Base-by-base conservation (phyloP, 2,888 invertebrate species). In the Lasioglossum vierecki region DNA sequence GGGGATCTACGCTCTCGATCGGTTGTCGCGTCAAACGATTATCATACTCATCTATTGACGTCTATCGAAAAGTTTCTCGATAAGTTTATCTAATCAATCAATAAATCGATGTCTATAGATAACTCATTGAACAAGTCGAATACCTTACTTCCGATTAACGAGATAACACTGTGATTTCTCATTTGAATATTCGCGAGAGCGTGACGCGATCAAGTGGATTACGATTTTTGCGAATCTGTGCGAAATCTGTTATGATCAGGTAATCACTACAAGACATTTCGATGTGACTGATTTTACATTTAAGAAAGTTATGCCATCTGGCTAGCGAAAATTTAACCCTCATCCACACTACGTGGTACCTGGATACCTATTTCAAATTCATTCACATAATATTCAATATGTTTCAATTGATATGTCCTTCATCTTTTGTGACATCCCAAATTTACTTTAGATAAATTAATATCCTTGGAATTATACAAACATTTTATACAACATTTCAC, bases 51-150 rank as follows among this genome's bases (percentile, higher is more conserved):
- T n/a, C 30, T 6, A 13, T 4, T 22, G 57, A 44, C 44, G 46
- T 71, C 68, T 26, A 46, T n/a, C 18, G 70, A 79, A 44, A 66
- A 66, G 39, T 39, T 39, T 4, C 39, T 39, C 39, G 39, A 39
- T 0, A 39, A 39, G 15, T 26, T 26, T 72, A 76, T 80, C 71
- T 80, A 76, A 80, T 80, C 70, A 13, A 18, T 53, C 15, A 35
- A 57, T 57, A 13, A 57, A 66, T 60, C 53, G 15, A 18, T 15
- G 26, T 63, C 30, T n/a, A 9, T n/a, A n/a, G 53, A 73, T 79
- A 68, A 57, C 53, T 53, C 30, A 4, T 35, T 4, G 3, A 39
- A 39, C 13, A 26, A 41, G 46, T 49, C n/a, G 63, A 79, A 60
- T 79, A 35, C 26, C 22, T 35, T 18, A 66, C 18, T 18, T 18